Base-by-base conservation (phyloP, 1,140 invertebrate species). In the Idris sp. region DNA sequence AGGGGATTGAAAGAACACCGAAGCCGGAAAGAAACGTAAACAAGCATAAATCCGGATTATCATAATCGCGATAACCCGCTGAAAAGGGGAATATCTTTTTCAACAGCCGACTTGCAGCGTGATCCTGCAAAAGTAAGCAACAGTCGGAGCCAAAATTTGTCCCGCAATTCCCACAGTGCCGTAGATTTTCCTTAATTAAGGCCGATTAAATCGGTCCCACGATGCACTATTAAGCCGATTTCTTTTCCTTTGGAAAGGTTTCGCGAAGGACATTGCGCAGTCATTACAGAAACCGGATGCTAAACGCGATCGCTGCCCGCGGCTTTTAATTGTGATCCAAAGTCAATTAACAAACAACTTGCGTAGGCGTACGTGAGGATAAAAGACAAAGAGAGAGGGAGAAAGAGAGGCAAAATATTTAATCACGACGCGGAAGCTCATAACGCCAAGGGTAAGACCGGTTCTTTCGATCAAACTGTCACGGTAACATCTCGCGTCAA, bases 31-130 rank as follows among this genome's bases (percentile, higher is more conserved):
- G 62, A 72, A 77, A 74, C 72, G 74, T 78, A 81, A 81, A 81
- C 77, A 81, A 79, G 71, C 72, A 76, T 64, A 80, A 82, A 77
- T 79, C 76, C 69, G 75, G 79, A 83, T 83, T 84, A 84, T 82
- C 81, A 80, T 82, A 84, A 83, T 81, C 81, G 76, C 75, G 79
- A 83, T 83, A 81, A 80, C 78, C 76, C 64, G 31, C 35, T 44
- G 46, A 46, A 54, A 43, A 49, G 40, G 44, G n/a, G 58, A 56
- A 73, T 64, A 74, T 81, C 74, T 78, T 75, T 82, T 79, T 82
- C 71, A 74, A 77, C 64, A 64, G 31, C 35, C 43, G 35, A 16
- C 25, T 36, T 54, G 33, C 15, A 41, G 33, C 30, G 30, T 58
- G 51, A 51, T 68, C 49, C 16, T 25, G 2, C 41, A 30, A 30